Evolutionary conservation across 92 coral and sea anemone species (phyloP).

Genomic region (Virgularia gustaviana): DNA sequence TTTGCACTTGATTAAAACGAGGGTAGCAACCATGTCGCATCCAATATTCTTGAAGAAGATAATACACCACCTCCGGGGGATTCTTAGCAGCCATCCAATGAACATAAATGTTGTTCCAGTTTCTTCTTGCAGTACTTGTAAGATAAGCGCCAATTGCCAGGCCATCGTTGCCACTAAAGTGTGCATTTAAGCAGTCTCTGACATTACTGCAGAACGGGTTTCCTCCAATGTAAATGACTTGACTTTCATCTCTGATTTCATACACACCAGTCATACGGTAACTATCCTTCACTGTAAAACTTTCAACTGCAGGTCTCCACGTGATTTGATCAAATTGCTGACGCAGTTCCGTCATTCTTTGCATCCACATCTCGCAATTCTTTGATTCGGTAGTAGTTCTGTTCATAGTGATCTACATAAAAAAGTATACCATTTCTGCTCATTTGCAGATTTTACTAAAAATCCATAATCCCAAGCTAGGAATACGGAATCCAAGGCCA

Average conservation of each 20-base stretch:
- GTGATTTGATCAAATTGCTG: slow-evolving; percentile 26
- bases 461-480: too few species aligned
- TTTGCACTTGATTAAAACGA: slow-evolving; percentile 58
- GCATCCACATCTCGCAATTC: slow-evolving; percentile 34
- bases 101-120: slow-evolving; percentile 71
- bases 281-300: slow-evolving; percentile 87
- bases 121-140: slow-evolving; percentile 69
- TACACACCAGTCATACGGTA: slow-evolving; percentile 89
- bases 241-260: slow-evolving; percentile 65
- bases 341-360: slow-evolving; percentile 29
- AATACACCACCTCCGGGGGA: slow-evolving; percentile 93
- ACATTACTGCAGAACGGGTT: slow-evolving; percentile 96
- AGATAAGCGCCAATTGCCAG: slow-evolving; percentile 88
- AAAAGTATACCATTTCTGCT: neutral
- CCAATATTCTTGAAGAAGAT: slow-evolving; percentile 82
- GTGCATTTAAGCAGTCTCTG: slow-evolving; percentile 96
- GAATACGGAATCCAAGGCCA: too few species aligned
- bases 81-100: slow-evolving; percentile 89
- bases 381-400: neutral
- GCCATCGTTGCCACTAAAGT: slow-evolving; percentile 98
- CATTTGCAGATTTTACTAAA: neutral
- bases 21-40: slow-evolving; percentile 73
- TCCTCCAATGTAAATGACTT: slow-evolving; percentile 92
- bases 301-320: slow-evolving; percentile 64
- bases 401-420: neutral